phyloP scores from a whole-genome alignment of 1,140 invertebrate species.

The Teleogryllus occipitalis region DNA sequence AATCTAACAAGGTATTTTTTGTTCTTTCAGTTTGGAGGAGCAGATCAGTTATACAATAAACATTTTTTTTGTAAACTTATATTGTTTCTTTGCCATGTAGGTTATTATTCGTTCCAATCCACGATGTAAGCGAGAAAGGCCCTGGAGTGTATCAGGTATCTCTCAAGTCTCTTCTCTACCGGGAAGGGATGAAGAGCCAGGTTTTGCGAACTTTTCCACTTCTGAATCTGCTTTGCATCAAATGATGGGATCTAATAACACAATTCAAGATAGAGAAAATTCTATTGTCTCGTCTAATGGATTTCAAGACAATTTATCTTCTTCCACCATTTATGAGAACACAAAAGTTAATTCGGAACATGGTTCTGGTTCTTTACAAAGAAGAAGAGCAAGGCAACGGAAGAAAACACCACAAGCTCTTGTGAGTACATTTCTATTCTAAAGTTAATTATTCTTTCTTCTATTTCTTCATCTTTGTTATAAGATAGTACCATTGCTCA shows the following conservation, averaged over 20 bases:
- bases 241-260: slow-evolving; percentile 39
- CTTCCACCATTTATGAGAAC: slow-evolving; percentile 11
- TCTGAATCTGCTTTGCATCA: slow-evolving; percentile 79
- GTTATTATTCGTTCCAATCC: slow-evolving; percentile 14
- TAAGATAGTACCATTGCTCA: too few species aligned
- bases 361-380: slow-evolving; percentile 46
- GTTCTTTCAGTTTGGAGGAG: not conserved
- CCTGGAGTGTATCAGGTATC: slow-evolving; percentile 77
- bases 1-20: not conserved
- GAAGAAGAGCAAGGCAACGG: slow-evolving; percentile 58
- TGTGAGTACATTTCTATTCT: too few species aligned
- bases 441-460: too few species aligned
- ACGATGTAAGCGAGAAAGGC: slow-evolving; percentile 47
- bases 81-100: not conserved
- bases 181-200: slow-evolving; percentile 30
- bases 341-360: slow-evolving; percentile 25
- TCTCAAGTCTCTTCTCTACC: slow-evolving; percentile 51
- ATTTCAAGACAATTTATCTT: slow-evolving; percentile 20
- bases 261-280: slow-evolving; percentile 19
- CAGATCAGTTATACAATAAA: not conserved
- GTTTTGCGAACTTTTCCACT: slow-evolving; percentile 57
- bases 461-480: too few species aligned
- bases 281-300: slow-evolving; percentile 29
- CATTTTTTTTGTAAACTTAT: not conserved
- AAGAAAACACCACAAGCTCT: slow-evolving; percentile 38